Evolutionary conservation across 2,888 invertebrate species (phyloP).

Genomic region (Apodemia zela): DNA sequence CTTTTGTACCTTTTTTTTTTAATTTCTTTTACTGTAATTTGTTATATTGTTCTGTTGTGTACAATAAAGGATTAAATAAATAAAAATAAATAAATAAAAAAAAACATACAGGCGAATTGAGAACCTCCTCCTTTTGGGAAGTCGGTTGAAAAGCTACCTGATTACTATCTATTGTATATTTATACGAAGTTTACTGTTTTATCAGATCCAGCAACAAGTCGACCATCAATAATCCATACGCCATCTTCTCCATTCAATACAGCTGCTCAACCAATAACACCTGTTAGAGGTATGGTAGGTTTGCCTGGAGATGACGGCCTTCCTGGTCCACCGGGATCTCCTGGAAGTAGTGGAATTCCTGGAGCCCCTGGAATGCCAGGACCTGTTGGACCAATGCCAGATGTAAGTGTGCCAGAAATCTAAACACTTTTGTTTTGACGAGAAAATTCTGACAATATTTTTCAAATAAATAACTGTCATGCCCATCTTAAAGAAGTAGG

Average conservation of each 20-base stretch:
- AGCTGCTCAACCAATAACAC: constrained; percentile 41
- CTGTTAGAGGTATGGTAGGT: constrained; percentile 75
- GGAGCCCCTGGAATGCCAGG: constrained; percentile 86
- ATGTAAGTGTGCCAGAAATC: constrained; percentile 61
- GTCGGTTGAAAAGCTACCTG: too few species aligned
- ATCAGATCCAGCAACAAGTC: constrained; percentile 36
- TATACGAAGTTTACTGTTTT: constrained; percentile 27
- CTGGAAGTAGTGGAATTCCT: constrained; percentile 82
- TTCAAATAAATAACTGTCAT: too few species aligned
- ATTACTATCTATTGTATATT: constrained; percentile 1
- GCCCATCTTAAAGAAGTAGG: too few species aligned
- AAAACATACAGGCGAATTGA: too few species aligned
- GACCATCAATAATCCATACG: constrained; percentile 35
- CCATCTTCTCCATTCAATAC: constrained; percentile 23
- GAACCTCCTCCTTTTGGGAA: too few species aligned
- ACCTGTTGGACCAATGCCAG: constrained; percentile 85
- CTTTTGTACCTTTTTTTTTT: too few species aligned
- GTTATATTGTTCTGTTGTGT: too few species aligned
- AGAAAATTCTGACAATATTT: too few species aligned
- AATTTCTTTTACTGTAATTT: too few species aligned
- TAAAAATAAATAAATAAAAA: too few species aligned
- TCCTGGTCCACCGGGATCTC: constrained; percentile 80
- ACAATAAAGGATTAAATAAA: too few species aligned
- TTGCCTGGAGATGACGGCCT: constrained; percentile 77
- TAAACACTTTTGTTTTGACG: too few species aligned